Evolutionary conservation across 2,888 invertebrate species (phyloP).

Genomic region (Sarcophaga subvicina): DNA sequence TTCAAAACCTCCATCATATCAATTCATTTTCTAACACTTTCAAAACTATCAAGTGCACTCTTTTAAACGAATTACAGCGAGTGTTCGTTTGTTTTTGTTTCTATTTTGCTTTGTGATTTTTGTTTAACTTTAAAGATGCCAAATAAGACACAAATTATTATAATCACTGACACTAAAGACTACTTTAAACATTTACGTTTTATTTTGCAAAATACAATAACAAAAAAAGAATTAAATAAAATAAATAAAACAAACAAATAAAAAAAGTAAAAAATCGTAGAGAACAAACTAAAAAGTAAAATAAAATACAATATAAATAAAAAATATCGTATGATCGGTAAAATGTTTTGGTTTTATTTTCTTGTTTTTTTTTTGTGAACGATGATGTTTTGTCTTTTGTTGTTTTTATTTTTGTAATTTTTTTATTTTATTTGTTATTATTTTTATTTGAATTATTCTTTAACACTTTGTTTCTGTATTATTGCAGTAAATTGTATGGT

Average conservation of each 20-base stretch:
- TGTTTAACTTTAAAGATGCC: not conserved
- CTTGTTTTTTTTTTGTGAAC: not conserved
- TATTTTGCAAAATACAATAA: conserved; percentile 20
- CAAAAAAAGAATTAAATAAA: conserved; percentile 2
- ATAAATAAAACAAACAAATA: not conserved
- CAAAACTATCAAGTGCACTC: not conserved
- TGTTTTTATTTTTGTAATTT: conserved; percentile 25
- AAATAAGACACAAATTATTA: not conserved
- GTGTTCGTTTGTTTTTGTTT: not conserved
- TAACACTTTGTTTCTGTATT: conserved; percentile 16
- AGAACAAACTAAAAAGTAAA: not conserved
- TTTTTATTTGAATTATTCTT: conserved; percentile 26
- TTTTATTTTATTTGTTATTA: not conserved
- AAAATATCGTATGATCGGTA: conserved; percentile 67
- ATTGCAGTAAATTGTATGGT: conserved; percentile 47
- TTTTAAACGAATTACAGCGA: conserved; percentile 14
- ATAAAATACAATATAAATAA: conserved; percentile 9
- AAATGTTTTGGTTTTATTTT: conserved; percentile 50
- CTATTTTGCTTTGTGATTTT: no score
- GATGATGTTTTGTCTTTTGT: conserved; percentile 41
- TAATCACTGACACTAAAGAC: not conserved
- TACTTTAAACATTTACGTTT: conserved; percentile 48
- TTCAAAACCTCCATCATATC: not conserved
- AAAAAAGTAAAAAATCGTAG: conserved; percentile 4
- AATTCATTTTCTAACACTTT: not conserved